phyloP scores from a whole-genome alignment of 2,797 vertebrate species.

The Enteromius thamalakanensis region DNA sequence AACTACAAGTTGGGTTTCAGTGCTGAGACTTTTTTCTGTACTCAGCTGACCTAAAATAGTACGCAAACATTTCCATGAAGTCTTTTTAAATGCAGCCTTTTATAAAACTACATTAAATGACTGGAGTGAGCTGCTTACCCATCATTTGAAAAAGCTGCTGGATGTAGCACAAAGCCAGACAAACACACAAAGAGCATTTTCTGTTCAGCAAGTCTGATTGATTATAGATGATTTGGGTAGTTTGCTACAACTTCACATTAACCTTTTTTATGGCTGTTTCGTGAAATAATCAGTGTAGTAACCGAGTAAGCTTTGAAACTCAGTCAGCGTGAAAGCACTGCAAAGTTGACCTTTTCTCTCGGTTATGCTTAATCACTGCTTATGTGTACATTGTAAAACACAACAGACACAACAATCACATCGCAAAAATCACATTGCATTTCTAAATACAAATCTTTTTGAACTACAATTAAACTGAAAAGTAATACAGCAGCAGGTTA shows the following conservation, averaged over 20 bases:
- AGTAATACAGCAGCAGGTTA: neutral
- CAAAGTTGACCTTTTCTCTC: neutral
- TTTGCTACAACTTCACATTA: neutral
- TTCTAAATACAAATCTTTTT: neutral
- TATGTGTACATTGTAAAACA: neutral
- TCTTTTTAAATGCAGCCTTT: neutral
- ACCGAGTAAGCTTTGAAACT: neutral
- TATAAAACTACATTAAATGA: neutral
- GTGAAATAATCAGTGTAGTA: neutral
- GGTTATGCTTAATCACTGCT: conserved; percentile 6
- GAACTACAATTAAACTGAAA: neutral
- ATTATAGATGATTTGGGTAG: neutral
- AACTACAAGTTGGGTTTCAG: neutral
- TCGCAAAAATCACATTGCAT: neutral
- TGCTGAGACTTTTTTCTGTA: neutral
- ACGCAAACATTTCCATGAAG: neutral
- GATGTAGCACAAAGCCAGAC: neutral
- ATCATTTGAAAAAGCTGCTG: neutral
- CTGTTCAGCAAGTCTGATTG: neutral
- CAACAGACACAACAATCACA: conserved; percentile 15
- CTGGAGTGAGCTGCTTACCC: neutral
- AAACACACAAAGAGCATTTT: neutral
- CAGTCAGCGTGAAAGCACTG: conserved; percentile 10
- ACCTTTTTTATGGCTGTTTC: neutral
- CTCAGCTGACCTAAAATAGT: neutral